Conservation (phyloP, 2,797 vertebrate genomes). For the Hyperoplus lanceolatus region DNA sequence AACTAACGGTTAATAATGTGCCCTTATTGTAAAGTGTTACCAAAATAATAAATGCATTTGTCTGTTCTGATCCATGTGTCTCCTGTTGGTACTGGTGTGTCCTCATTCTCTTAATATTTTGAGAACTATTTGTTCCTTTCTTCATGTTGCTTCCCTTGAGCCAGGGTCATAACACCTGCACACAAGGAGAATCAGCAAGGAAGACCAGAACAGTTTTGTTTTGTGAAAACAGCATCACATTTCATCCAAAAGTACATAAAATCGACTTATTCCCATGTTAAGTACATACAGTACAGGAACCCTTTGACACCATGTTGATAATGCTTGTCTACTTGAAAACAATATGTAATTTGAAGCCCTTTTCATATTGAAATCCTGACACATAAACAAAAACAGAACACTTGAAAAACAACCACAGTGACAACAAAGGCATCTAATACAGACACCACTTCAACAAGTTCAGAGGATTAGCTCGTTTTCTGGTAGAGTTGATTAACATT, state of each 20-base stretch:
- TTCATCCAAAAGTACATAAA: background rate
- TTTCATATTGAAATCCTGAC: conserved; percentile 2
- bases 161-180: no score
- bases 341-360: conserved; percentile 2
- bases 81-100: background rate
- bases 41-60: background rate
- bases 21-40: no score
- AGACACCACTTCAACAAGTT: background rate
- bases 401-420: background rate
- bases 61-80: background rate
- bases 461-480: background rate
- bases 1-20: no score
- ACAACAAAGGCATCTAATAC: background rate
- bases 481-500: background rate
- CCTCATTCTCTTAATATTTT: no score
- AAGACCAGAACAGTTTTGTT: background rate
- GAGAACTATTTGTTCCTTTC: no score
- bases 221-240: background rate
- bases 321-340: conserved; percentile 1
- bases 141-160: no score
- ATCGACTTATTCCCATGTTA: background rate
- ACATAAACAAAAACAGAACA: conserved; percentile 13
- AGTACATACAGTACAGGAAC: background rate
- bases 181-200: no score
- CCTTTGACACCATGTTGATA: background rate